Evolutionary conservation across 2,797 vertebrate species (phyloP), one percentile per base, ranked within the genome.

Genomic region (Lophotriccus pileatus): DNA sequence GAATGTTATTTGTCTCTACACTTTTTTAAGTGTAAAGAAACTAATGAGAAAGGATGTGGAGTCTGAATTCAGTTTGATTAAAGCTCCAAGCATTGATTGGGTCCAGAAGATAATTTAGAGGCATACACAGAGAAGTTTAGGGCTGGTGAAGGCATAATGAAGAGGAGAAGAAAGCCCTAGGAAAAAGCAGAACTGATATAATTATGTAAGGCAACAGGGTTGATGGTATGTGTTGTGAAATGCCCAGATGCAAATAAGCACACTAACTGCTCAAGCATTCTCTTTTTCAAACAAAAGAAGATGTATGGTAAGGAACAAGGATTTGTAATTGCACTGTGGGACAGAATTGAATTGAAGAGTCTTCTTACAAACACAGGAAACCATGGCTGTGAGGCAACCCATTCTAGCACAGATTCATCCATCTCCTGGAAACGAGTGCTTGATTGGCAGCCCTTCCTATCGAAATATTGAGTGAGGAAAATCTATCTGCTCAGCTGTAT

Each of bases 1-100:
- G 36, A 77, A 43, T 66, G 23, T 37, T 77, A 36, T 78, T 89
- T 55, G 14, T 72, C 44, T 75, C 24, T n/a, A 46, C 30, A 30
- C 12, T 47, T 94, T 89, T 90, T 74, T 39, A 87, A 77, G 20
- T 80, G 64, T 83, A 83, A 62, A 49, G 39, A 55, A 72, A 78
- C 14, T 84, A 85, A 93, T 25, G 53, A 84, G 77, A 90, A 90
- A 90, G 14, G 60, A 46, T 82, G 32, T 0, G 1, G 36, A 60
- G 50, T 24, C 49, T 92, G 52, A 90, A 72, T 63, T 92, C 73
- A 52, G 39, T 92, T 89, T 95, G 73, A 92, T 93, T 92, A 93
- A 91, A 87, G 58, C 67, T 81, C 59, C 83, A 59, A 86, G 53
- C 28, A 66, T 34, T 73, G 58, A 69, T 76, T 69, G 59, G 30